Percentiles rank a stretch among this genome's conserved stretches.
phyloP scores from a whole-genome alignment of 1,140 invertebrate genomes.

The Cephus cinctus region DNA sequence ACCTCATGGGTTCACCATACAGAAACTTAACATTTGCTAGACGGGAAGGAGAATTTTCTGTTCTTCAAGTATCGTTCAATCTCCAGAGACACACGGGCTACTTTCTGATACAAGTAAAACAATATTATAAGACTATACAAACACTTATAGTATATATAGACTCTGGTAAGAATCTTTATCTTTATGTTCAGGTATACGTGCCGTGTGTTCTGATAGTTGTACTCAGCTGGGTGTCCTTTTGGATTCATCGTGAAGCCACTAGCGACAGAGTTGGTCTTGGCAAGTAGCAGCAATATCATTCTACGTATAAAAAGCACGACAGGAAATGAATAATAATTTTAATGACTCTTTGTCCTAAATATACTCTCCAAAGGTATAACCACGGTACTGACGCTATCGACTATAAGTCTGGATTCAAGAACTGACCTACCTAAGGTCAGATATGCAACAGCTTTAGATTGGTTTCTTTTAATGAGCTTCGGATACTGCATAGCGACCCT shows the following conservation, averaged over 20 bases:
- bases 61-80: constrained; percentile 90
- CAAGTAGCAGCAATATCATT: constrained; percentile 50
- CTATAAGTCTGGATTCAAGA: constrained; percentile 87
- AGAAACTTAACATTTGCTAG: constrained; percentile 76
- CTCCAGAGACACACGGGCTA: constrained; percentile 88
- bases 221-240: constrained; percentile 95
- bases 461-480: constrained; percentile 92
- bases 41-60: constrained; percentile 82
- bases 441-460: constrained; percentile 89
- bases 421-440: constrained; percentile 89
- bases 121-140: too few species aligned
- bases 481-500: constrained; percentile 91
- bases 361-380: constrained; percentile 70
- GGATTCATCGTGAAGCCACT: constrained; percentile 94
- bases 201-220: constrained; percentile 94
- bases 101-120: constrained; percentile 85
- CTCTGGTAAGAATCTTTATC: constrained; percentile 28
- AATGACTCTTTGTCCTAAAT: background rate
- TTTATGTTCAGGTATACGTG: constrained; percentile 72
- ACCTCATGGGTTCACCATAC: constrained; percentile 82
- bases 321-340: background rate
- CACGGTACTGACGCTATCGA: constrained; percentile 86
- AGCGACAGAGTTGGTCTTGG: constrained; percentile 72
- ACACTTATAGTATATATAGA: too few species aligned
- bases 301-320: constrained; percentile 5